Conservation (phyloP, 2,113 vertebrate genomes). For the Paradisaea rubra region DNA sequence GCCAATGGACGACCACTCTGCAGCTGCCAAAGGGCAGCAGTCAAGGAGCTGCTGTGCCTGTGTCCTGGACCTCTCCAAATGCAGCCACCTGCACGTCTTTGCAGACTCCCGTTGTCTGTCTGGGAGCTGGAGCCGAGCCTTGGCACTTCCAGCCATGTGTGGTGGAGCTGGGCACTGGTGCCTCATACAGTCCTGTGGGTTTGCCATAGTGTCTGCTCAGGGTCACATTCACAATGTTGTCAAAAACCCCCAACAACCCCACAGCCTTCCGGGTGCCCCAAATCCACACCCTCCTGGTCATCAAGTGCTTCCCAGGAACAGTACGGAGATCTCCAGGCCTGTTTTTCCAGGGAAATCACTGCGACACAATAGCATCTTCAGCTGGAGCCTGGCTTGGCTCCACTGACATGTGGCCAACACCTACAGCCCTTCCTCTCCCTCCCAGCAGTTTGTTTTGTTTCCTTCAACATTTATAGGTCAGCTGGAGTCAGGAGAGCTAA, state of each 20-base stretch:
- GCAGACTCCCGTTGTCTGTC: background rate
- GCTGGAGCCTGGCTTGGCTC: background rate
- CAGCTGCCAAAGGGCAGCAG: background rate
- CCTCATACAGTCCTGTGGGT: background rate
- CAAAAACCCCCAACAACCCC: background rate
- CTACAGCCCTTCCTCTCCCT: slow-evolving; percentile 7
- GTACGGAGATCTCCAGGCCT: background rate
- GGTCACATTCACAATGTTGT: background rate
- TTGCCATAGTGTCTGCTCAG: background rate
- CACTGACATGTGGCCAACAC: background rate
- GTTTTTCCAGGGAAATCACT: slow-evolving; percentile 15
- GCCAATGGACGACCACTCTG: background rate
- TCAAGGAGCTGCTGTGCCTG: background rate
- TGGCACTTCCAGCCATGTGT: background rate
- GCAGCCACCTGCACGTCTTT: rapidly evolving
- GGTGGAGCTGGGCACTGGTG: background rate
- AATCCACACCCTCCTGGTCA: background rate
- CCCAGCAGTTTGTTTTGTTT: background rate
- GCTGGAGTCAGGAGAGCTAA: background rate
- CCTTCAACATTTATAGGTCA: background rate
- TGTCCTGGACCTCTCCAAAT: background rate
- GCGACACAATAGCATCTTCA: slow-evolving; percentile 8
- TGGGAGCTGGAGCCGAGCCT: rapidly evolving
- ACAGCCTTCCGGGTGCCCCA: rapidly evolving
- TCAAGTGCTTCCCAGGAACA: background rate